Percentiles rank a stretch among this genome's conserved stretches.
These are phyloP conservation scores for Chromoteleia sp. DNA, from an alignment of 2,888 invertebrate species.

Conservation along the genomic window DNA sequence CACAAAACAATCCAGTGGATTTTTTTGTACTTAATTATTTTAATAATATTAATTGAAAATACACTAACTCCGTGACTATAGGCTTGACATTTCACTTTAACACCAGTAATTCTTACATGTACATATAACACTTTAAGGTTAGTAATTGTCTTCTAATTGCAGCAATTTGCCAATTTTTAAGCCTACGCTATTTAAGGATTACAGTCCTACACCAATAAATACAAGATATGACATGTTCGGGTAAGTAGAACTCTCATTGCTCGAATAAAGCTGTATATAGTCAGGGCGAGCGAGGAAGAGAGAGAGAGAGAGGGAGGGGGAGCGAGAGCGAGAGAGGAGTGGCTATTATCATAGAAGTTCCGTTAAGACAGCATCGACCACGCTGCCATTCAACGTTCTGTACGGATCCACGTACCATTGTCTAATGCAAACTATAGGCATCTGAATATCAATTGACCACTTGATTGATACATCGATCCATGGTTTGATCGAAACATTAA, in stretches of 20 bases:
- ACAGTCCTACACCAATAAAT: background rate
- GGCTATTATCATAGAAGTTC: constrained; percentile 32
- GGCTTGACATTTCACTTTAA: too few relatives aligned
- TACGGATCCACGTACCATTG: constrained; percentile 31
- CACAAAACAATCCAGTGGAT: too few relatives aligned
- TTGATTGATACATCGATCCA: constrained; percentile 35
- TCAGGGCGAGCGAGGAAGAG: background rate
- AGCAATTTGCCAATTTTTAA: too few relatives aligned
- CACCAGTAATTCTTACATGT: too few relatives aligned
- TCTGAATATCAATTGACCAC: constrained; percentile 41
- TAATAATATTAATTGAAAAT: too few relatives aligned
- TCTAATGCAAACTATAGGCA: constrained; percentile 36
- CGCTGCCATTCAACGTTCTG: constrained; percentile 26
- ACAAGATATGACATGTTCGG: constrained; percentile 14
- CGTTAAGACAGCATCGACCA: constrained; percentile 45
- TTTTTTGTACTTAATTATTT: too few relatives aligned
- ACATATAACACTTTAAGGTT: too few relatives aligned
- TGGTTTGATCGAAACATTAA: constrained; percentile 13
- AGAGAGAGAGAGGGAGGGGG: background rate
- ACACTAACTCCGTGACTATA: too few relatives aligned
- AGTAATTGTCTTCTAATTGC: too few relatives aligned
- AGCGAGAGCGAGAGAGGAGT: background rate
- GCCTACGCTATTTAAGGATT: background rate
- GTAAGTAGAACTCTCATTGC: constrained; percentile 13
- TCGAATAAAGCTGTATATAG: constrained; percentile 24